Conservation (phyloP, 1,140 invertebrate genomes). For the Drosophila neocordata region DNA sequence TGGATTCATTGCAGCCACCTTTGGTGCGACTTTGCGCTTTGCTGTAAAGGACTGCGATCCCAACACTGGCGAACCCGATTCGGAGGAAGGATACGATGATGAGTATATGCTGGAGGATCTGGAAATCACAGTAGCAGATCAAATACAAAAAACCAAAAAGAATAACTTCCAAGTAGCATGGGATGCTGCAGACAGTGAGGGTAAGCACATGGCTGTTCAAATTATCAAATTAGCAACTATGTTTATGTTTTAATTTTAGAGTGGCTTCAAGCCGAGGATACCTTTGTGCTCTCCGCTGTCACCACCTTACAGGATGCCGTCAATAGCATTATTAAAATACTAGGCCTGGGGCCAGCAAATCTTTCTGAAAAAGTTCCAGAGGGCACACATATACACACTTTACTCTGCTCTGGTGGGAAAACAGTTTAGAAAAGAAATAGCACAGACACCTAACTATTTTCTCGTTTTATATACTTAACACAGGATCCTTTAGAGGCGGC, state of each 20-base stretch:
- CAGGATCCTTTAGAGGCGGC: slow-evolving; percentile 93
- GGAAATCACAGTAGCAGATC: slow-evolving; percentile 94
- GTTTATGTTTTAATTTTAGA: slow-evolving; percentile 62
- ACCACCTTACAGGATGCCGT: slow-evolving; percentile 93
- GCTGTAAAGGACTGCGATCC: slow-evolving; percentile 98
- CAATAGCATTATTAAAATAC: slow-evolving; percentile 92
- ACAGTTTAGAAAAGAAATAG: slow-evolving; percentile 4
- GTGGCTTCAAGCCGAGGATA: slow-evolving; percentile 93
- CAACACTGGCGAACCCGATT: slow-evolving; percentile 95
- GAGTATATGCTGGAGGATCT: slow-evolving; percentile 95
- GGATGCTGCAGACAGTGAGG: slow-evolving; percentile 85
- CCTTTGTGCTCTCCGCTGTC: slow-evolving; percentile 92
- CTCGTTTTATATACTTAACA: neutral
- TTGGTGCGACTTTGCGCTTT: slow-evolving; percentile 96
- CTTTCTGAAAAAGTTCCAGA: slow-evolving; percentile 92
- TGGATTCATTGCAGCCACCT: slow-evolving; percentile 85
- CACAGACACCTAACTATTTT: neutral
- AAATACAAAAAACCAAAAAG: slow-evolving; percentile 93
- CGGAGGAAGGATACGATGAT: slow-evolving; percentile 91
- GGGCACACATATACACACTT: slow-evolving; percentile 91
- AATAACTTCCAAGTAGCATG: slow-evolving; percentile 91
- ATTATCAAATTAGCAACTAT: too few species aligned
- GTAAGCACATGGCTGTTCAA: slow-evolving; percentile 45
- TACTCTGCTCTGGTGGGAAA: slow-evolving; percentile 88
- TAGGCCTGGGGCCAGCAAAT: slow-evolving; percentile 95